Percentiles rank a stretch among this genome's conserved stretches.
Evolutionary conservation across 2,797 vertebrate species (phyloP).

Genomic region (Squalus acanthias): DNA sequence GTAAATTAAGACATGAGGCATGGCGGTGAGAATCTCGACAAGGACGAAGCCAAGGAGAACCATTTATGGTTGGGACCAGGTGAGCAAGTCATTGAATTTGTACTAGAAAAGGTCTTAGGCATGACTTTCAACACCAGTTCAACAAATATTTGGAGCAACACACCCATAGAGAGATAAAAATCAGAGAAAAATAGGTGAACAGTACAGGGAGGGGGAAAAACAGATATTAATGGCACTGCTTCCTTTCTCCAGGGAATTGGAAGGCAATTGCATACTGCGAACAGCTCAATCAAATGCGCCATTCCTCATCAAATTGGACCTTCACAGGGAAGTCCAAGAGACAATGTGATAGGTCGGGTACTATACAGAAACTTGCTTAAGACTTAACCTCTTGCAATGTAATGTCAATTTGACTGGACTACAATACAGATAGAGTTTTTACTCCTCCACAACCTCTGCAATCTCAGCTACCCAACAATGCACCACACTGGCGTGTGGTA

Average conservation of each 20-base stretch:
- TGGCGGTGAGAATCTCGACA: background rate
- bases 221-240: background rate
- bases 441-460: background rate
- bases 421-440: background rate
- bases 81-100: background rate
- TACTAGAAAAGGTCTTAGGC: background rate
- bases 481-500: background rate
- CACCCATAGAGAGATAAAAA: background rate
- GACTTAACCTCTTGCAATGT: background rate
- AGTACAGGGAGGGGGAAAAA: background rate
- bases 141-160: background rate
- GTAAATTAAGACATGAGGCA: background rate
- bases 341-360: background rate
- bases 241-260: background rate
- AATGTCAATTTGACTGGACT: background rate
- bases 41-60: background rate
- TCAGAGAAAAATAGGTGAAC: background rate
- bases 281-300: background rate
- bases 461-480: background rate
- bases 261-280: background rate
- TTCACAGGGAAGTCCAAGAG: background rate
- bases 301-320: background rate
- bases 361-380: background rate
- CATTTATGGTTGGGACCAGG: background rate
- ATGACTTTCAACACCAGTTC: background rate